Base-by-base conservation (phyloP, 1,140 invertebrate species). In the Tetramorium simillimum region DNA sequence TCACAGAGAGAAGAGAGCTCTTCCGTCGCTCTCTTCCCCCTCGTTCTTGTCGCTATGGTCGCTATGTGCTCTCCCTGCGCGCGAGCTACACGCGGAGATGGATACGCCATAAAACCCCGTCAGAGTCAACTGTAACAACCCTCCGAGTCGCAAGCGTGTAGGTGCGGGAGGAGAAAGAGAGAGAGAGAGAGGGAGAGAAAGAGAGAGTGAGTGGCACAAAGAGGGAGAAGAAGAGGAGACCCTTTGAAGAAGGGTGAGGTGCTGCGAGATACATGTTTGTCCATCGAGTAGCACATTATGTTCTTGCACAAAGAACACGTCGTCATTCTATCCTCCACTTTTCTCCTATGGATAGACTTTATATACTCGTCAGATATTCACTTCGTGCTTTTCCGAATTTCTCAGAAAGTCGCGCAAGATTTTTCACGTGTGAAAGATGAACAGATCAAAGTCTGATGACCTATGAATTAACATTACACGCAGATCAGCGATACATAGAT, bases 91-190 rank as follows among this genome's bases (percentile, higher is more conserved):
- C 40, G 53, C 78, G 65, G 86, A 70, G 89, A 93, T 90, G 90
- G 89, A 94, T 92, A 93, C 89, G 84, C 87, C 90, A 88, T 92
- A 93, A 92, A 92, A 91, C 73, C 67, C 86, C 62, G 88, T 86
- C 65, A 75, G 82, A 91, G 85, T 89, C 86, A 91, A 92, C 89
- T 89, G 90, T 91, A 89, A 91, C 89, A 86, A 92, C 89, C 89
- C 92, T 90, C 85, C 51, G 87, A 82, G 86, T 76, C 63, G 70
- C 67, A 60, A 65, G 84, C 85, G 87, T 88, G 67, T 87, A 82
- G 78, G 65, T 56, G 78, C 33, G 73, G 67, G 65, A 84, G 72
- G 43, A 49, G 46, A n/a, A 67, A 24, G 6, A 16, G n/a, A 40
- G 33, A 40, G 10, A 40, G 21, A 46, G 28, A 2, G 18, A 78